Evolutionary conservation across 2,888 invertebrate species (phyloP).

Genomic region (Caenorhabditis imperialis): DNA sequence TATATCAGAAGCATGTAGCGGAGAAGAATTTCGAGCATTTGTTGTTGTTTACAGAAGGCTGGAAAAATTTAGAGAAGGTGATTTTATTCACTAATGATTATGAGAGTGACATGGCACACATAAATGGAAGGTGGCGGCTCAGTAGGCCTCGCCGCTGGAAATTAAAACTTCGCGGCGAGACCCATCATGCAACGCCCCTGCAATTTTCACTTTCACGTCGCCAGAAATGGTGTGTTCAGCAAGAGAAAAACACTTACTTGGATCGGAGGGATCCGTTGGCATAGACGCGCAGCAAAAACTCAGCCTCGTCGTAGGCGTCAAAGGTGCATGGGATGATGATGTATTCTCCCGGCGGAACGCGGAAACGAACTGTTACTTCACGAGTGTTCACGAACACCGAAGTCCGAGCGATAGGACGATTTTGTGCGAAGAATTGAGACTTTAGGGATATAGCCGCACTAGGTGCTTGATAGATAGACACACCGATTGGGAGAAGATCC

Average conservation of each 20-base stretch:
- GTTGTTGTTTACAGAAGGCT: too few relatives aligned
- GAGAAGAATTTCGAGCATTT: too few relatives aligned
- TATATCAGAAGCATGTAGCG: too few relatives aligned
- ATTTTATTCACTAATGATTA: too few relatives aligned
- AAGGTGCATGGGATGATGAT: constrained; percentile 96
- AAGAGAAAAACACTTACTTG: constrained; percentile 40
- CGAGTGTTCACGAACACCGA: constrained; percentile 95
- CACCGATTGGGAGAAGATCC: constrained; percentile 94
- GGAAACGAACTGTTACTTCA: constrained; percentile 88
- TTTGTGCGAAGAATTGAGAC: constrained; percentile 89
- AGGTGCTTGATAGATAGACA: constrained; percentile 86
- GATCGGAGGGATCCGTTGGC: constrained; percentile 83
- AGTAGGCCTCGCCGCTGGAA: too few relatives aligned
- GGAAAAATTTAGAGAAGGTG: too few relatives aligned
- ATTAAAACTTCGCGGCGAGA: too few relatives aligned
- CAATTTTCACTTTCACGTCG: too few relatives aligned
- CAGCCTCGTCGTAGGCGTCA: constrained; percentile 94
- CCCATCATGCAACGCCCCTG: too few relatives aligned
- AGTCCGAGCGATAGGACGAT: constrained; percentile 85
- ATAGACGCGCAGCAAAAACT: constrained; percentile 94
- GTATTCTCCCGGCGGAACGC: constrained; percentile 92
- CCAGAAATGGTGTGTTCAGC: too few relatives aligned
- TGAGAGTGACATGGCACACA: too few relatives aligned
- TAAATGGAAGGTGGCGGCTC: too few relatives aligned
- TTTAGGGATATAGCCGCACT: constrained; percentile 6